Conservation (phyloP, 2,888 invertebrate species). For the Noctua comes region DNA sequence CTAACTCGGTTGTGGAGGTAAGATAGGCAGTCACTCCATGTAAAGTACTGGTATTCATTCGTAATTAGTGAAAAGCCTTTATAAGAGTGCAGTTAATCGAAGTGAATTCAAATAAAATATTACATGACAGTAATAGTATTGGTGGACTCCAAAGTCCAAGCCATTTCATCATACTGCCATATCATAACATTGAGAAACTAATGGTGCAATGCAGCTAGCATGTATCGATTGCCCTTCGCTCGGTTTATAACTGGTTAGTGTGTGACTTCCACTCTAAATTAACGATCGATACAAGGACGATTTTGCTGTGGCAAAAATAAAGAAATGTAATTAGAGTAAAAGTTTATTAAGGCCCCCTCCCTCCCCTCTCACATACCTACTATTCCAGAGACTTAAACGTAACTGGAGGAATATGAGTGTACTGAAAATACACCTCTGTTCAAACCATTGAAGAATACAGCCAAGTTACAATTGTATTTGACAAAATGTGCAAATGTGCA, state of each 20-base stretch:
- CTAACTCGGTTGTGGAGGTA: too few species aligned
- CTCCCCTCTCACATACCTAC: background rate
- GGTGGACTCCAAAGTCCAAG: background rate
- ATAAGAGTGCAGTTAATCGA: background rate
- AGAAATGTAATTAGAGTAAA: background rate
- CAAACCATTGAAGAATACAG: background rate
- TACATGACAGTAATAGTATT: background rate
- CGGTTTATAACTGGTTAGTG: slow-evolving; percentile 22
- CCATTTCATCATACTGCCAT: slow-evolving; percentile 6
- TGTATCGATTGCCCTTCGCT: slow-evolving; percentile 29
- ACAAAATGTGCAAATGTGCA: too few species aligned
- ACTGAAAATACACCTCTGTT: background rate
- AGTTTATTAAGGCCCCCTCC: background rate
- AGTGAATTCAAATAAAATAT: background rate
- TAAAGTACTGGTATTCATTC: too few species aligned
- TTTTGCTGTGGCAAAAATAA: background rate
- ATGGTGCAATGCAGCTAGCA: slow-evolving; percentile 15
- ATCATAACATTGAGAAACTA: slow-evolving; percentile 7
- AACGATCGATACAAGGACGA: slow-evolving; percentile 8
- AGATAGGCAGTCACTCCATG: too few species aligned
- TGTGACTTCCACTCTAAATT: slow-evolving; percentile 13
- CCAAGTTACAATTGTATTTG: background rate
- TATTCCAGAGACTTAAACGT: background rate
- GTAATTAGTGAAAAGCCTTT: background rate
- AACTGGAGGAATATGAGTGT: background rate